Evolutionary conservation across 2,113 vertebrate species (phyloP).

Genomic region (Lepus europaeus): DNA sequence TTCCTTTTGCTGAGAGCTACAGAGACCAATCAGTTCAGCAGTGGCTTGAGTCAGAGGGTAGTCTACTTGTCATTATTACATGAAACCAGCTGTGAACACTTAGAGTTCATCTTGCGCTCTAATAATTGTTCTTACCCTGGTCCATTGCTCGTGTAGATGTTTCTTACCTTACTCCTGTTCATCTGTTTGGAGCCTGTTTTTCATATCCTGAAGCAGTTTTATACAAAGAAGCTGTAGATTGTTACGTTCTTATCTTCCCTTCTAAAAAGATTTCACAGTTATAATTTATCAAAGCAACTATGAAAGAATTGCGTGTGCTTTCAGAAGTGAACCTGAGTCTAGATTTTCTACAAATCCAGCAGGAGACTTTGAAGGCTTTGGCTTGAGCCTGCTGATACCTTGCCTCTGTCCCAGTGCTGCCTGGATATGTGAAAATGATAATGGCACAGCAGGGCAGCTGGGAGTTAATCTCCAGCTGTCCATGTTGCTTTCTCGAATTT

Average conservation of each 20-base stretch:
- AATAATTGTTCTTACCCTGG: accelerated
- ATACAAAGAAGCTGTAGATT: background rate
- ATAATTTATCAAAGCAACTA: background rate
- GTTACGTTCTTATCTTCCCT: background rate
- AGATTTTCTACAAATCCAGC: background rate
- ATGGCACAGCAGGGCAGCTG: accelerated
- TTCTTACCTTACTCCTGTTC: background rate
- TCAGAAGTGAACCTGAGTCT: background rate
- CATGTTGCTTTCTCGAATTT: background rate
- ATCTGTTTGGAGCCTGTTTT: background rate
- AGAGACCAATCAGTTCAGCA: background rate
- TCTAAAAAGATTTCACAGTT: background rate
- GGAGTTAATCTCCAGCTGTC: background rate
- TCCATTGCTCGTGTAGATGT: background rate
- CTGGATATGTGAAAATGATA: accelerated
- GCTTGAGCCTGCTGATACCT: background rate
- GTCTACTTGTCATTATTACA: accelerated
- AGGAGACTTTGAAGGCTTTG: background rate
- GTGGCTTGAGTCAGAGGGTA: accelerated
- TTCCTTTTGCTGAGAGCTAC: background rate
- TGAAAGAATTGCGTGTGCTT: background rate
- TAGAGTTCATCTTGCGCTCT: accelerated
- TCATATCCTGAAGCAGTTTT: slow-evolving; percentile 42
- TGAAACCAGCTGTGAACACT: background rate
- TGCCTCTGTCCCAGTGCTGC: accelerated